Base-by-base conservation (phyloP, 2,888 invertebrate genomes). In the Leptothorax acervorum region DNA sequence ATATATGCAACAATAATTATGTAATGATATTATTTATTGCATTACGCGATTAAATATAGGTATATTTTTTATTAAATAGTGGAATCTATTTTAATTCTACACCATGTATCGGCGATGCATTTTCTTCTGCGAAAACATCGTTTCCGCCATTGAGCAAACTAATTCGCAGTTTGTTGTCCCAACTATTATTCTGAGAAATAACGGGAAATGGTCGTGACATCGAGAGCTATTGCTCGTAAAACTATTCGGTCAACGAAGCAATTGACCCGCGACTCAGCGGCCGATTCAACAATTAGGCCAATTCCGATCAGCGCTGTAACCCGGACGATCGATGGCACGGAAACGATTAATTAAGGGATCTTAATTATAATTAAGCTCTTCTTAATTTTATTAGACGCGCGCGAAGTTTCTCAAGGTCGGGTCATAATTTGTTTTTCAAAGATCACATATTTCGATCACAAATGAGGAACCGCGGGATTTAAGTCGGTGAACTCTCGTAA, bases 171-270 rank as follows among this genome's bases (percentile, higher is more conserved):
- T 28, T 70, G 82, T 39, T 86, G 79, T 84, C 31, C 51, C 35
- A 55, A 42, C 70, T 60, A 68, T 68, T 63, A 48, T 68, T 63
- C 63, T 53, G 18, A 81, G 89, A 86, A 84, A 42, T 83, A 89
- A 89, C 84, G 86, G 86, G 39, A 78, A 87, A 83, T 57, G 63
- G 82, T 87, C 86, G 70, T 82, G 86, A 85, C 83, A 89, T 63
- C 76, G 78, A 84, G 84, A 83, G 18, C 71, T 66, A 75, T 84
- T 76, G 85, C 68, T 85, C 45, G 73, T 74, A 57, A 76, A 63
- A 63, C 68, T 70, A 65, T 57, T 76, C 85, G 86, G 86, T 89
- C 86, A 89, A 86, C 82, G 84, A 85, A 89, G 89, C 86, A 88
- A 68, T 89, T 89, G 88, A 88, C 89, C 86, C 66, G 60, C 73